Evolutionary conservation across 2,797 vertebrate genomes (phyloP), one percentile per base, ranked within the genome.

Genomic region (Rousettus madagascariensis): DNA sequence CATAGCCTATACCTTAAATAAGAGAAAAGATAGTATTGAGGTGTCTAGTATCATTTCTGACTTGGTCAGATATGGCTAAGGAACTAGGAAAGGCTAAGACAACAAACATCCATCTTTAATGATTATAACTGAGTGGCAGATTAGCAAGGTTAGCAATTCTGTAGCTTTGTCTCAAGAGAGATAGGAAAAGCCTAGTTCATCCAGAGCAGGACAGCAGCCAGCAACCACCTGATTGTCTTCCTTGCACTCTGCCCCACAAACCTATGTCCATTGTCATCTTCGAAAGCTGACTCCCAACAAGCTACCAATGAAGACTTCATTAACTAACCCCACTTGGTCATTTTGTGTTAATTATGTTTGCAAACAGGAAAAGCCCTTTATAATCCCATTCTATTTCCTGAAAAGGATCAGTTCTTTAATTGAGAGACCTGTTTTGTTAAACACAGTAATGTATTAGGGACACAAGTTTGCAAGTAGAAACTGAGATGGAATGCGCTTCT

Each of bases 371-470:
- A 90, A 91, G 51, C 20, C 41, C 75, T 55, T 71, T 71, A 49
- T 65, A 55, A 90, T 20, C 3, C 3, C 13, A 30, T 41, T 91
- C 30, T 86, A 53, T 55, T 77, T 86, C 90, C 75, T 49, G 43
- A 86, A 92, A 36, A 80, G 28, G n/a, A 71, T 86, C 11, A 3
- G 6, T 57, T 22, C 13, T 63, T 17, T 92, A 30, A 82, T 43
- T 51, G 69, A 53, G 92, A 80, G 57, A 71, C 75, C 55, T 33
- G 53, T 84, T 65, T 95, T 59, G 28, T 28, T 88, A 69, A 94
- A 79, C 49, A 79, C 24, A 36, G 36, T 66, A 33, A 53, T 72
- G 59, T 79, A 8, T 41, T 57, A 59, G 15, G 22, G 24, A 26
- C 3, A 2, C 63, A 91, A 33, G 43, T 88, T 43, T 85, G 57